phyloP scores from a whole-genome alignment of 2,888 invertebrate species.

The Amphipyra berbera region DNA sequence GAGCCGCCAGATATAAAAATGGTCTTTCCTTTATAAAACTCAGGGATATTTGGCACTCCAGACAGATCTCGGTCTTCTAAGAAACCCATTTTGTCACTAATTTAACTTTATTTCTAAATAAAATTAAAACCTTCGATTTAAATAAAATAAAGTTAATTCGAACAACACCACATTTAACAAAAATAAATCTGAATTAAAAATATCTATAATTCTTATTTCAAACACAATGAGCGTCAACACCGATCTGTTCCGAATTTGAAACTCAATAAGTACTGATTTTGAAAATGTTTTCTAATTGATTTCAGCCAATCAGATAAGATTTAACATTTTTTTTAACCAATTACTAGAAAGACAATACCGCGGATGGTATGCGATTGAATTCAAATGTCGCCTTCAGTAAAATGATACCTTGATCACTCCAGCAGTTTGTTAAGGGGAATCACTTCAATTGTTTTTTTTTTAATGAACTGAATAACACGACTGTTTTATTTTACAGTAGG shows the following conservation, averaged over 20 bases:
- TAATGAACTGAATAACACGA: too few species aligned
- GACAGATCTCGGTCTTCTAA: conserved; percentile 71
- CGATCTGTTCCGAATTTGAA: conserved; percentile 29
- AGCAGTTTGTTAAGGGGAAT: conserved; percentile 34
- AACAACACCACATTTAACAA: neutral
- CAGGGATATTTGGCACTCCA: conserved; percentile 83
- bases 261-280: conserved; percentile 2
- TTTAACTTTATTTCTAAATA: neutral
- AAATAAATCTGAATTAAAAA: neutral
- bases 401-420: conserved; percentile 25
- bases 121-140: neutral
- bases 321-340: conserved; percentile 17
- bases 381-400: conserved; percentile 32
- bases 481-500: too few species aligned
- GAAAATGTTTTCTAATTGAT: conserved; percentile 5
- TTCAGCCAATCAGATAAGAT: conserved; percentile 7
- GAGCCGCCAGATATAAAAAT: conserved; percentile 96
- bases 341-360: conserved; percentile 11
- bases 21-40: conserved; percentile 92
- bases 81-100: conserved; percentile 68
- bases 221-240: conserved; percentile 26
- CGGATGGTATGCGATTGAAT: conserved; percentile 11
- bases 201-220: conserved; percentile 5
- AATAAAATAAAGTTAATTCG: neutral
- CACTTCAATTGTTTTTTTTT: neutral